These are phyloP conservation scores for Aythya baeri DNA, from an alignment of 2,113 vertebrate genomes.

Conservation along the genomic window DNA sequence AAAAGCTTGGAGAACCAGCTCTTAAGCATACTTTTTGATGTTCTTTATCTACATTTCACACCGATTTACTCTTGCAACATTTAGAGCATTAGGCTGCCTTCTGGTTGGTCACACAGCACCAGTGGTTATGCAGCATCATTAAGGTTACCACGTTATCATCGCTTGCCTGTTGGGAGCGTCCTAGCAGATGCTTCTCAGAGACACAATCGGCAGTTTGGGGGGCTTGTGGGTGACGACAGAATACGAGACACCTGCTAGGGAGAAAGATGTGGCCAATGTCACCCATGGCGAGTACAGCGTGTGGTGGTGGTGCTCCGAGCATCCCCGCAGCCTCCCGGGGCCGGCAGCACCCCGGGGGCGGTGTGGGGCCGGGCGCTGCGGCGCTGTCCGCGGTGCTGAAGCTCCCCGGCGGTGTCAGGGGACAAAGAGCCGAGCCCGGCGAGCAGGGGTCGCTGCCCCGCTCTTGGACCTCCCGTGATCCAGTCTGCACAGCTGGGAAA, in stretches of 20 bases:
- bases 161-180: neutral
- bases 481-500: neutral
- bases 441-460: neutral
- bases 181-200: neutral
- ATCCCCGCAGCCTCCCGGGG: accelerated
- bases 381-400: neutral
- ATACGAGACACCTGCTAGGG: accelerated
- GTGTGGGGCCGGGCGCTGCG: neutral
- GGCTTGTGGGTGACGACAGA: neutral
- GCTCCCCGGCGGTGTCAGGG: too few relatives aligned
- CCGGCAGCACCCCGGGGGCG: too few relatives aligned
- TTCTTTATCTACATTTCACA: neutral
- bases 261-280: accelerated
- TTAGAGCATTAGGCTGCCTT: neutral
- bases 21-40: neutral
- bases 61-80: neutral
- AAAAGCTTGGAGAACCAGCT: neutral
- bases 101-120: neutral
- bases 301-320: neutral
- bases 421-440: neutral
- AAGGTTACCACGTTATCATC: accelerated
- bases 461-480: neutral
- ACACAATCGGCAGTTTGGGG: accelerated
- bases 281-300: too few relatives aligned
- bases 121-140: neutral